phyloP scores from a whole-genome alignment of 1,140 invertebrate species.

The Drosophila subobscura region DNA sequence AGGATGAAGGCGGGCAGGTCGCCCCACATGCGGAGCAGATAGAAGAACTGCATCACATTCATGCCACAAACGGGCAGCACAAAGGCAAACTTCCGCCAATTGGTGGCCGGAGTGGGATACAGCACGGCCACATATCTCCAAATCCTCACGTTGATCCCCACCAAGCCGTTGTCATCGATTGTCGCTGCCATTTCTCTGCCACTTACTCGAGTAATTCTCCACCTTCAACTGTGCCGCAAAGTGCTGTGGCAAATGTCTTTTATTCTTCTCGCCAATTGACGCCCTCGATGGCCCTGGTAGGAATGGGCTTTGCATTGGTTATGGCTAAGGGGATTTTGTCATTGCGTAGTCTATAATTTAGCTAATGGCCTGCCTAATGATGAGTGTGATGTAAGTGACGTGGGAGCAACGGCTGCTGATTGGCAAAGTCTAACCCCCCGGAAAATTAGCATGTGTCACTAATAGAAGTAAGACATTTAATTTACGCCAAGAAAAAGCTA shows the following conservation, averaged over 20 bases:
- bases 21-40: conserved; percentile 68
- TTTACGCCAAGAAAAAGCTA: neutral
- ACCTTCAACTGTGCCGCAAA: conserved; percentile 63
- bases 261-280: conserved; percentile 56
- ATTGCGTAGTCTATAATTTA: conserved; percentile 65
- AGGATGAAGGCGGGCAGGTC: conserved; percentile 71
- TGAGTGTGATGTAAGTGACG: conserved; percentile 47
- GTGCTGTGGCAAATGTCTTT: conserved; percentile 67
- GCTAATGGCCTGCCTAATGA: conserved; percentile 59
- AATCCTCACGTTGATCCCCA: conserved; percentile 70
- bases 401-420: neutral
- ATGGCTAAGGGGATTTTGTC: conserved; percentile 26
- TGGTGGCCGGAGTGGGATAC: conserved; percentile 40
- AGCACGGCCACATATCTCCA: conserved; percentile 67
- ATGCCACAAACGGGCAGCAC: conserved; percentile 64
- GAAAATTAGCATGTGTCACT: conserved; percentile 7
- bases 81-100: conserved; percentile 68
- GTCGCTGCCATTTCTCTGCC: conserved; percentile 9
- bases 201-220: conserved; percentile 2
- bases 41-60: conserved; percentile 76
- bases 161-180: conserved; percentile 62
- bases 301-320: conserved; percentile 16
- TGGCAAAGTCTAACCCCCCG: neutral
- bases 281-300: conserved; percentile 14
- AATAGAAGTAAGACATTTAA: neutral